Base-by-base conservation (phyloP, 2,113 vertebrate genomes). In the Lamprotornis superbus region DNA sequence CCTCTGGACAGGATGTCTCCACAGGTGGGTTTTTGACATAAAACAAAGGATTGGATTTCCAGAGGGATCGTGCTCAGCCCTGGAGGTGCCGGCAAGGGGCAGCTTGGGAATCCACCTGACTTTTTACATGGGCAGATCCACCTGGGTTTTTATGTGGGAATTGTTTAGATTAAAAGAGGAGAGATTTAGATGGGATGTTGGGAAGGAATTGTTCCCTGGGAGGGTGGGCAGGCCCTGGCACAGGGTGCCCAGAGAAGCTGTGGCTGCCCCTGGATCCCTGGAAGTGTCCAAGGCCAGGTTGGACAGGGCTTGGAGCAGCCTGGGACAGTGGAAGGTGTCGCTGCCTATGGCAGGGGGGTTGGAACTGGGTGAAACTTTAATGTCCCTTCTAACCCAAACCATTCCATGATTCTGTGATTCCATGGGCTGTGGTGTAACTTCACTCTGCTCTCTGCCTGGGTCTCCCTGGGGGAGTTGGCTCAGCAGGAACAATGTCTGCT, bases 291-390 rank as follows among this genome's bases (percentile, higher is more conserved):
- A 68, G 15, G 46, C n/a, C n/a, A 27, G 40, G 61, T 0, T 89
- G 78, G 53, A 46, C 0, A 0, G 31, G 9, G 15, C 15, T 89
- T 24, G 69, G 46, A 75, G n/a, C 30, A 53, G 0, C 13, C 69
- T 82, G 69, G 53, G 55, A 0, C 0, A 2, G 28, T 53, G 76
- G 59, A 5, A 74, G 5, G 23, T 52, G 70, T 61, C 40, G 30
- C 39, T 89, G 30, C 2, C 22, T 24, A 2, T 30, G 39, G 53
- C 37, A 53, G 12, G 2, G 31, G 39, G 1, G 12, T 6, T 61
- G 25, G 47, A 2, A 40, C 28, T 31, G 21, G 7, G 15, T 18
- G 40, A 40, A 35, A 7, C 8, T 56, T 69, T 27, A 47, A 19
- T 17, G 35, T 55, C 22, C 25, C 17, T 61, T 75, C 63, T 17